These are phyloP conservation scores for Peromyscus aztecus DNA, from an alignment of 2,797 vertebrate species.

Conservation along the genomic window DNA sequence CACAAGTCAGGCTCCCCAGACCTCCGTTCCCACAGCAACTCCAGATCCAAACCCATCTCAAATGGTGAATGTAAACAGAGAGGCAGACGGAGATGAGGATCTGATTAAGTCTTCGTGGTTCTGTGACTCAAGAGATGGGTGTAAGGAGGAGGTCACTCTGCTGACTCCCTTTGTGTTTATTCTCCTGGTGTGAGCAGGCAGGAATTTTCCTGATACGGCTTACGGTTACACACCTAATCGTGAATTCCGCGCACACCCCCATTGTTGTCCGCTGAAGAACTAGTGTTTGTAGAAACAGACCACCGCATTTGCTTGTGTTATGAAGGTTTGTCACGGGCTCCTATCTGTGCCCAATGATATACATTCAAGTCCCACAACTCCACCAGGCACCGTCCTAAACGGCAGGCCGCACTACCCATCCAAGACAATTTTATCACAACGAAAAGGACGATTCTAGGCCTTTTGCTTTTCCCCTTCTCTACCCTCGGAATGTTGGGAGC, in stretches of 20 bases:
- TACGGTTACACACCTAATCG: background rate
- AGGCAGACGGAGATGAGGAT: background rate
- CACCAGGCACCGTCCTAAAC: background rate
- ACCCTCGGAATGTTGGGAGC: background rate
- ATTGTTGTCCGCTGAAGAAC: background rate
- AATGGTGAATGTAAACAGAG: slow-evolving; percentile 16
- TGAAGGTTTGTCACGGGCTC: background rate
- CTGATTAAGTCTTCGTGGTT: background rate
- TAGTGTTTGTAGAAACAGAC: background rate
- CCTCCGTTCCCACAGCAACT: slow-evolving; percentile 11
- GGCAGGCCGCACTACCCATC: background rate
- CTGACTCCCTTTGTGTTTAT: background rate
- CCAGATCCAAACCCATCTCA: background rate
- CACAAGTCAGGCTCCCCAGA: slow-evolving; percentile 3
- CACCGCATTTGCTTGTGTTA: background rate
- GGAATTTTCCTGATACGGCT: background rate
- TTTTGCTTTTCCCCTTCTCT: slow-evolving; percentile 17
- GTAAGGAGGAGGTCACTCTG: background rate
- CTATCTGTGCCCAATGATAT: background rate
- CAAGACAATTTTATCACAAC: background rate
- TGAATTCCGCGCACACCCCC: background rate
- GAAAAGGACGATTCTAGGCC: background rate
- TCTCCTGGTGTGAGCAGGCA: slow-evolving; percentile 1
- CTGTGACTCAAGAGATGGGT: background rate
- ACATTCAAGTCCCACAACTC: background rate